These are phyloP conservation scores for Orthonevra nobilis DNA, from an alignment of 2,888 invertebrate genomes.

Conservation along the genomic window DNA sequence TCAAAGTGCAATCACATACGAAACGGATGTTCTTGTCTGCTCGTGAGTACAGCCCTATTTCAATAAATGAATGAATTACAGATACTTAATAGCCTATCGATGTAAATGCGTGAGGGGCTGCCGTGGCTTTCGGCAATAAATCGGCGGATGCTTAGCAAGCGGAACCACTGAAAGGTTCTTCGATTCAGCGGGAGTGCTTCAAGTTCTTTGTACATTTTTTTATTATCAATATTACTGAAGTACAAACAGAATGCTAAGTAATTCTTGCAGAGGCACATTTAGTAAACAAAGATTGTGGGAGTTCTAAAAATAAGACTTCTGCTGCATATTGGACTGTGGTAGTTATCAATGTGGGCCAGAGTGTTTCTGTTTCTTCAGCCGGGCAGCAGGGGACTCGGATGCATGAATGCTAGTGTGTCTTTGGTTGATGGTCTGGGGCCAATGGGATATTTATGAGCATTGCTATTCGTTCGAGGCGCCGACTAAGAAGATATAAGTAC, in stretches of 20 bases:
- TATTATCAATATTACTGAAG: constrained; percentile 29
- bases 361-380: not conserved
- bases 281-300: constrained; percentile 15
- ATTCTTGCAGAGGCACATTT: constrained; percentile 6
- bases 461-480: constrained; percentile 51
- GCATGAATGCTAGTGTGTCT: constrained; percentile 31
- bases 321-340: constrained; percentile 36
- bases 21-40: too few species aligned
- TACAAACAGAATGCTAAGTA: constrained; percentile 34
- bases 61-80: constrained; percentile 24
- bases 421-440: constrained; percentile 26
- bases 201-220: constrained; percentile 21
- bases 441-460: constrained; percentile 47
- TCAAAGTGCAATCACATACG: constrained; percentile 19
- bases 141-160: constrained; percentile 29
- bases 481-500: constrained; percentile 1
- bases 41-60: constrained; percentile 15
- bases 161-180: constrained; percentile 53
- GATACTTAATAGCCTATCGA: constrained; percentile 44
- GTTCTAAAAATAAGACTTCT: constrained; percentile 60
- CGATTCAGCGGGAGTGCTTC: constrained; percentile 5
- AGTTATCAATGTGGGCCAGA: constrained; percentile 49
- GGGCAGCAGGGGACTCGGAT: not conserved
- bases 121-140: constrained; percentile 28
- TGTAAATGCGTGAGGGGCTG: not conserved